phyloP scores from a whole-genome alignment of 2,113 vertebrate genomes.

The Polyodon spathula region DNA sequence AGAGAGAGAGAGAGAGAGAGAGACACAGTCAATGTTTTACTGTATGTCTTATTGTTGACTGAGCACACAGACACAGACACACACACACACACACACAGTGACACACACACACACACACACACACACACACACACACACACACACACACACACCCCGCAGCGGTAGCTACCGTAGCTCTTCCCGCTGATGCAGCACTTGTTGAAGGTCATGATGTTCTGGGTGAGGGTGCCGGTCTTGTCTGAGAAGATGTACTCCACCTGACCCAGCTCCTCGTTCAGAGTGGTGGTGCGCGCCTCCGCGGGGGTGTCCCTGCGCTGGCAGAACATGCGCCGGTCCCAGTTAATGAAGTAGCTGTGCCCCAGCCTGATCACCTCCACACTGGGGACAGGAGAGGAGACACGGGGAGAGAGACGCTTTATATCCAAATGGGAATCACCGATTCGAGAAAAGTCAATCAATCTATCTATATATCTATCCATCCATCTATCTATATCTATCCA shows the following conservation, averaged over 20 bases:
- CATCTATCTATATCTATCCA: no score
- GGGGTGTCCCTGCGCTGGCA: slow-evolving; percentile 64
- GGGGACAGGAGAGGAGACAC: slow-evolving; percentile 5
- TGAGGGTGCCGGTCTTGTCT: slow-evolving; percentile 87
- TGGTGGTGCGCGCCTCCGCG: slow-evolving; percentile 81
- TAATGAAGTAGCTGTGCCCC: slow-evolving; percentile 92
- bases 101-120: not conserved
- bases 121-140: not conserved
- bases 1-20: no score
- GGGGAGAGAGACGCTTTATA: not conserved
- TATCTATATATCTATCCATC: no score
- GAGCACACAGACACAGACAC: no score
- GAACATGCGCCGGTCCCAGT: slow-evolving; percentile 92
- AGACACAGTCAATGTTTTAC: no score
- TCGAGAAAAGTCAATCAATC: no score
- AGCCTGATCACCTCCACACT: slow-evolving; percentile 90
- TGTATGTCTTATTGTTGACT: no score
- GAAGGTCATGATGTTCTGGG: slow-evolving; percentile 92
- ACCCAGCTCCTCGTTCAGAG: slow-evolving; percentile 83
- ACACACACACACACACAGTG: not conserved
- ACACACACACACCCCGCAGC: no score
- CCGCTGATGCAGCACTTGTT: slow-evolving; percentile 84
- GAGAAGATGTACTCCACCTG: slow-evolving; percentile 94
- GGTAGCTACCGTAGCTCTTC: slow-evolving; percentile 69
- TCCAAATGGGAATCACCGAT: no score